Conservation (phyloP, 2,113 vertebrate species). For the Charadrius vociferus region DNA sequence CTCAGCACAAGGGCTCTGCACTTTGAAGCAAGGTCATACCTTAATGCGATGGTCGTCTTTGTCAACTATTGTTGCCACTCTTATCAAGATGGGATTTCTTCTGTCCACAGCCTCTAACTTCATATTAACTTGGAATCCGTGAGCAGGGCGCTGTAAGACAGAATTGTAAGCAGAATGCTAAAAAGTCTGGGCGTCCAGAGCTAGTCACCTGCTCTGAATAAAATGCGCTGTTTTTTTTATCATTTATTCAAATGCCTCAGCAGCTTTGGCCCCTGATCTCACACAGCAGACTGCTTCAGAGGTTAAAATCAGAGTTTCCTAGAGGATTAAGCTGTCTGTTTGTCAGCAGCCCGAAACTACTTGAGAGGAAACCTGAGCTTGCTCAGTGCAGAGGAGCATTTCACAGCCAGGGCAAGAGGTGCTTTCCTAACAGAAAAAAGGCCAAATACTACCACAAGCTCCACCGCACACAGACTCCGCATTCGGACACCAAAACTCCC, state of each 20-base stretch:
- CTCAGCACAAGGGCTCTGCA: background rate
- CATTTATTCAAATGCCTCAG: background rate
- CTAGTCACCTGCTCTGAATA: background rate
- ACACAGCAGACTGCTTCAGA: background rate
- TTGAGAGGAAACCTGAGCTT: background rate
- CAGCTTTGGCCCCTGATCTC: background rate
- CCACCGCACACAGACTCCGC: rapidly evolving
- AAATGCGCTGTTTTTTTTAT: no score
- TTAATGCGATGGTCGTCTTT: constrained; percentile 82
- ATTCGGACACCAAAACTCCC: background rate
- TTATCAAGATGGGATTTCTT: constrained; percentile 84
- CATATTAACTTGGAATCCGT: constrained; percentile 81
- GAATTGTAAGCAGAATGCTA: background rate
- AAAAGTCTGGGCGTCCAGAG: background rate
- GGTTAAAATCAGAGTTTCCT: background rate
- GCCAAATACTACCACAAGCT: background rate
- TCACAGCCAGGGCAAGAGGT: background rate
- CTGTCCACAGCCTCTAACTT: constrained; percentile 86
- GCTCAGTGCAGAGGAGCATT: background rate
- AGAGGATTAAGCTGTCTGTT: background rate
- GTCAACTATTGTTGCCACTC: constrained; percentile 81
- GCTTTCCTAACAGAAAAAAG: background rate
- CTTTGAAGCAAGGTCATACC: constrained; percentile 57
- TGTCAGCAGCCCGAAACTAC: background rate
- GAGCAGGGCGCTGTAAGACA: constrained; percentile 78